Evolutionary conservation across 53 echinoderm and acorn worm genomes (phyloP).

Genomic region (Glandiceps talaboti): DNA sequence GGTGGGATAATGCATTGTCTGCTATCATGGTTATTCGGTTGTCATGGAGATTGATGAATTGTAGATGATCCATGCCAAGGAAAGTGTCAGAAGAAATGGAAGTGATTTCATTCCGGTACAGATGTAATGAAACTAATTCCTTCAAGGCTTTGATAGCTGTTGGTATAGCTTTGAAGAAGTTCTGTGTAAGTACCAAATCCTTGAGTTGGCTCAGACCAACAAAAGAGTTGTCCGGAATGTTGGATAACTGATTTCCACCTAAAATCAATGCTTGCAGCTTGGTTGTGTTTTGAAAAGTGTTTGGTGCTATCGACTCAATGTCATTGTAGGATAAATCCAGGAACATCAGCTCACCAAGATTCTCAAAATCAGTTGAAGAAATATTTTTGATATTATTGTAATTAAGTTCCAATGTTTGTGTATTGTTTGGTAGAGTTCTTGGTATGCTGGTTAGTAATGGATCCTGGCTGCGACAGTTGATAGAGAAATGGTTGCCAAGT

Average conservation of each 20-base stretch:
- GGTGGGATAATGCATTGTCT: conserved; percentile 29
- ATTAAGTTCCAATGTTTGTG: conserved; percentile 59
- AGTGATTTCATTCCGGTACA: conserved; percentile 52
- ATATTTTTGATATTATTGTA: conserved; percentile 63
- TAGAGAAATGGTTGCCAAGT: conserved; percentile 60
- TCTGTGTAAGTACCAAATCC: conserved; percentile 55
- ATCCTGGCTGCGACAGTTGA: conserved; percentile 69
- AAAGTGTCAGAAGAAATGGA: conserved; percentile 35
- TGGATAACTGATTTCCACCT: conserved; percentile 61
- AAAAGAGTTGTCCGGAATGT: conserved; percentile 41
- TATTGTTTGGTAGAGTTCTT: conserved; percentile 53
- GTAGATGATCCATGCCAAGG: conserved; percentile 34
- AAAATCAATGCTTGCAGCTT: conserved; percentile 40
- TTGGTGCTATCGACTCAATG: conserved; percentile 26
- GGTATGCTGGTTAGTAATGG: conserved; percentile 37
- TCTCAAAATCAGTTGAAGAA: conserved; percentile 26
- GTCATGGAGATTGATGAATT: conserved; percentile 70
- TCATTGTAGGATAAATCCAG: conserved; percentile 81
- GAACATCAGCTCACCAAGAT: conserved; percentile 39
- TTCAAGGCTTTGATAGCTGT: conserved; percentile 41
- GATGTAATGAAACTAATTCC: conserved; percentile 41
- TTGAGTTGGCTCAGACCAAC: conserved; percentile 18
- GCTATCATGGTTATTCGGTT: conserved; percentile 38
- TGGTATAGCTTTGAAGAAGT: conserved; percentile 44
- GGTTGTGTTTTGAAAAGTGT: conserved; percentile 34